Percentiles rank a stretch among this genome's conserved stretches.
Evolutionary conservation across 1,140 invertebrate species (phyloP).

Genomic region (Apis laboriosa): DNA sequence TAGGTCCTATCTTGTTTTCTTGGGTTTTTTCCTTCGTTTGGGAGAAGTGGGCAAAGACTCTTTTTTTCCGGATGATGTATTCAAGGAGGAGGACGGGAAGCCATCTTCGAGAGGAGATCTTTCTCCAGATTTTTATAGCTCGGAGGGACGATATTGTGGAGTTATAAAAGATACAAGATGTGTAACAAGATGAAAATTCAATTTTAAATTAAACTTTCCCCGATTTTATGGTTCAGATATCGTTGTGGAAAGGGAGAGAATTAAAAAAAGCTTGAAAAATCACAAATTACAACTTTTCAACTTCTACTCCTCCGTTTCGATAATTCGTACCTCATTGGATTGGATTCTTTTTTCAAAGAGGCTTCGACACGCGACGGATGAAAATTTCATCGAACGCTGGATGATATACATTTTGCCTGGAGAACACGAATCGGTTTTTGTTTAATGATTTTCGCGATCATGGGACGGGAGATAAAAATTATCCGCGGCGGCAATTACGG

Average conservation of each 20-base stretch:
- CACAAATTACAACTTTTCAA: too few relatives aligned
- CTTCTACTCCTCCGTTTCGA: too few relatives aligned
- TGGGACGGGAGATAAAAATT: conserved; percentile 25
- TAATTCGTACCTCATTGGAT: too few relatives aligned
- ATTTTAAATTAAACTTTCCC: neutral
- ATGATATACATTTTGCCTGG: too few relatives aligned
- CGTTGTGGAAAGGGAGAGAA: too few relatives aligned
- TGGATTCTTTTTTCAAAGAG: too few relatives aligned
- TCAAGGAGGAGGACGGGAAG: too few relatives aligned
- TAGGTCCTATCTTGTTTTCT: neutral
- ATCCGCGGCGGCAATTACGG: conserved; percentile 34
- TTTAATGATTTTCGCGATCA: conserved; percentile 38
- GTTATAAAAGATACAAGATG: neutral
- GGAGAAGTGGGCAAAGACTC: neutral
- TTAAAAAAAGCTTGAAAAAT: too few relatives aligned
- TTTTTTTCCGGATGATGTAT: too few relatives aligned
- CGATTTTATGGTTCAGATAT: neutral
- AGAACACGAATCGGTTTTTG: neutral
- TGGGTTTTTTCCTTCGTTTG: neutral
- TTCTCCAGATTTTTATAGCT: neutral
- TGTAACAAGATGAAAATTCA: neutral
- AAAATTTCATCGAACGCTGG: neutral
- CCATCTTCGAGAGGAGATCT: too few relatives aligned
- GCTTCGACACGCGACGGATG: neutral
- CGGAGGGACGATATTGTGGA: fast-evolving